Evolutionary conservation across 2,888 invertebrate species (phyloP).

Genomic region (Labia minor): DNA sequence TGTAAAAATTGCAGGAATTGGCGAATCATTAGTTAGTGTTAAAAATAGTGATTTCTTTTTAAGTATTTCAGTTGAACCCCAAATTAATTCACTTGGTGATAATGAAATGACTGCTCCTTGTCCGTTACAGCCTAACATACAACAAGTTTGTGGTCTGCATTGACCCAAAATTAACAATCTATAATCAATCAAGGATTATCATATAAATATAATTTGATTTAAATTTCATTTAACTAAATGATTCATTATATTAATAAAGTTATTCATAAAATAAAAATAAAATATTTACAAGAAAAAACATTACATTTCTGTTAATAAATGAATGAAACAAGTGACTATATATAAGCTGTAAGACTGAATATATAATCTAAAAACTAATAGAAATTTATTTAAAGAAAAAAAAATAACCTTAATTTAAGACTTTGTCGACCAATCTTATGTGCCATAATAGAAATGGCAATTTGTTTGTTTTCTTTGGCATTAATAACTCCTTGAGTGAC

Average conservation of each 20-base stretch:
- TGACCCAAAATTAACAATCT: conserved; percentile 28
- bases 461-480: conserved; percentile 38
- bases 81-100: conserved; percentile 48
- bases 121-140: conserved; percentile 44
- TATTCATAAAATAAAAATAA: neutral
- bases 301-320: no score
- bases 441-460: conserved; percentile 41
- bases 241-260: no score
- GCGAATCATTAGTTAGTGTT: conserved; percentile 55
- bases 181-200: no score
- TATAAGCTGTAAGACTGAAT: no score
- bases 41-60: conserved; percentile 30
- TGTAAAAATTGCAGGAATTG: conserved; percentile 49
- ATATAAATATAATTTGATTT: no score
- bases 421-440: conserved; percentile 40
- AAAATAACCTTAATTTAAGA: conserved; percentile 34
- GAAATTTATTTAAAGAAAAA: neutral
- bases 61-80: conserved; percentile 42
- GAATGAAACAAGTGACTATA: no score
- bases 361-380: no score
- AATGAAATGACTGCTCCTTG: conserved; percentile 58
- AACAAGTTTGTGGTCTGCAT: conserved; percentile 33
- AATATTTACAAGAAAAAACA: no score
- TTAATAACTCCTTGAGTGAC: conserved; percentile 32
- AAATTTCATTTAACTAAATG: no score